Conservation (phyloP, 1,140 invertebrate genomes). For the Drosophila cardini region DNA sequence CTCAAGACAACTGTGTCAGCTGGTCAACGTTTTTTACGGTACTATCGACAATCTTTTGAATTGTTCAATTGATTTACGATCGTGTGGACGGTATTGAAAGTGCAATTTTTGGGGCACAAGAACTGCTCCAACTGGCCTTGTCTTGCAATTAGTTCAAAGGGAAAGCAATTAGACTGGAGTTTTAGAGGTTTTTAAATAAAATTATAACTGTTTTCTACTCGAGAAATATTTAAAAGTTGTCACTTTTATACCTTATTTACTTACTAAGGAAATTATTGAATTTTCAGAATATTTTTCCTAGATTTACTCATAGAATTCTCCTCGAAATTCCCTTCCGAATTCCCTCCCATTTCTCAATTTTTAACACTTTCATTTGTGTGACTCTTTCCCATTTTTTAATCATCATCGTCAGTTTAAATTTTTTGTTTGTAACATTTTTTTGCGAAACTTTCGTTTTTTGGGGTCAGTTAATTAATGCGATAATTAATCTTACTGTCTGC, state of each 20-base stretch:
- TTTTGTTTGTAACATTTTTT: conserved; percentile 34
- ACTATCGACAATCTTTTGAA: conserved; percentile 40
- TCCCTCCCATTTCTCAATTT: not conserved
- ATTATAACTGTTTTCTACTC: no score
- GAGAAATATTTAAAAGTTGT: no score
- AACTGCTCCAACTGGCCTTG: not conserved
- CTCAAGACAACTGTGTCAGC: conserved; percentile 53
- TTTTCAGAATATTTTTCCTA: no score
- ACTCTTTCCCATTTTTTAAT: conserved; percentile 16
- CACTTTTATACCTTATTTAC: no score
- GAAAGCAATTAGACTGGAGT: not conserved
- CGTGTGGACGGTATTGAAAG: conserved; percentile 11
- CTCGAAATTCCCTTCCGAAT: not conserved
- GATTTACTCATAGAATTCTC: no score
- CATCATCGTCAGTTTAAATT: conserved; percentile 22
- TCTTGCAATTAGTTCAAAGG: not conserved
- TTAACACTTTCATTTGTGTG: conserved; percentile 45
- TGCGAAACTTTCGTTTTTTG: conserved; percentile 76
- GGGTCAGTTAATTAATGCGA: conserved; percentile 80
- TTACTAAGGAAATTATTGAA: no score
- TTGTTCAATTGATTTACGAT: conserved; percentile 53
- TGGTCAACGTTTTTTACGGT: conserved; percentile 37
- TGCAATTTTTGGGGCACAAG: conserved; percentile 22
- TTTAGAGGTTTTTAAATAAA: not conserved
- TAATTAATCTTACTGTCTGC: conserved; percentile 76